phyloP scores from a whole-genome alignment of 2,888 invertebrate species.

The Drosophila seclusa region DNA sequence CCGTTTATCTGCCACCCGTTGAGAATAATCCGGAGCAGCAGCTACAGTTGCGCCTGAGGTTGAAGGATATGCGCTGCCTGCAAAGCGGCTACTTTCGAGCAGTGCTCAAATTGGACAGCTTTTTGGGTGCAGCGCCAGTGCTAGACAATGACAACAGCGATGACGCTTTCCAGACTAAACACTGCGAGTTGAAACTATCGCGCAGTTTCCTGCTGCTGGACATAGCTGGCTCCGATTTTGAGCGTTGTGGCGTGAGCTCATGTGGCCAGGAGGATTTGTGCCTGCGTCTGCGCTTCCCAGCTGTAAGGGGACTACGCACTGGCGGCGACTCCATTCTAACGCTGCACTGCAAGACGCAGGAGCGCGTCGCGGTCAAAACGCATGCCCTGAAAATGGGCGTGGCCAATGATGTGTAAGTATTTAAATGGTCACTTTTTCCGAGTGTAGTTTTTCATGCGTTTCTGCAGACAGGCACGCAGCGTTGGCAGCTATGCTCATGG shows the following conservation, averaged over 20 bases:
- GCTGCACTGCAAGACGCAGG: conserved; percentile 86
- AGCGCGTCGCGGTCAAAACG: conserved; percentile 86
- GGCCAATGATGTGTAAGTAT: conserved; percentile 85
- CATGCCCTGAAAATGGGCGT: conserved; percentile 85
- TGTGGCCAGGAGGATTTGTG: conserved; percentile 86
- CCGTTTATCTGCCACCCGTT: conserved; percentile 66
- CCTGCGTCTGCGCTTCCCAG: conserved; percentile 86
- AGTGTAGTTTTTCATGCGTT: neutral
- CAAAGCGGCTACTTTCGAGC: conserved; percentile 83
- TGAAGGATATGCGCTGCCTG: conserved; percentile 84
- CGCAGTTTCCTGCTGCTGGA: conserved; percentile 84
- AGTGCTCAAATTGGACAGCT: conserved; percentile 84
- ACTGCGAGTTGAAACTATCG: conserved; percentile 79
- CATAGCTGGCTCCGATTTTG: conserved; percentile 85
- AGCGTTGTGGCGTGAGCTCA: conserved; percentile 86
- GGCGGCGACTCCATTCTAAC: conserved; percentile 86
- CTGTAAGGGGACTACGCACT: conserved; percentile 86
- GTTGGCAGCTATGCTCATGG: conserved; percentile 86
- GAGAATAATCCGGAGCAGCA: conserved; percentile 19
- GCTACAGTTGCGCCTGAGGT: conserved; percentile 72
- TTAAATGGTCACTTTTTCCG: neutral
- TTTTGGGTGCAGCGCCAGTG: conserved; percentile 81
- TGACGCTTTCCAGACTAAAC: conserved; percentile 56
- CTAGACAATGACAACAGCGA: conserved; percentile 83
- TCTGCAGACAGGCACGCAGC: conserved; percentile 82